Conservation (phyloP, 2,797 vertebrate species). For the Chelon auratus region DNA sequence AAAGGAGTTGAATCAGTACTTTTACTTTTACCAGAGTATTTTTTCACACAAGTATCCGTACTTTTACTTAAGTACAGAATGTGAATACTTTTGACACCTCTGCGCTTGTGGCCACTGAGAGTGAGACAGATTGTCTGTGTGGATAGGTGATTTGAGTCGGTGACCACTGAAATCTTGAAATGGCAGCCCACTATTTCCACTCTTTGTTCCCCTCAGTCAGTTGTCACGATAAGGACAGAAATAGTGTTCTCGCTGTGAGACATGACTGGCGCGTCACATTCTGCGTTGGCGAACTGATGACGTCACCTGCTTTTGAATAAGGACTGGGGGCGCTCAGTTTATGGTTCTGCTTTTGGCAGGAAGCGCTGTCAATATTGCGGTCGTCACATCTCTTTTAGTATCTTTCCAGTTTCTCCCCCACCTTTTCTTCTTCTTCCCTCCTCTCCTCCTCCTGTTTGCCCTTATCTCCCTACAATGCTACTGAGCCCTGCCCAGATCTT, state of each 20-base stretch:
- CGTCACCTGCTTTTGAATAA: constrained; percentile 9
- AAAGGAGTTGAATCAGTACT: no score
- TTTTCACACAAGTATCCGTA: no score
- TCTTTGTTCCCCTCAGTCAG: constrained; percentile 9
- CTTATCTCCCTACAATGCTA: constrained; percentile 4
- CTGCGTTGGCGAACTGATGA: constrained; percentile 5
- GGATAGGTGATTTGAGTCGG: not conserved
- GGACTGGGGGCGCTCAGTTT: not conserved
- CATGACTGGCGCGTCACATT: constrained; percentile 16
- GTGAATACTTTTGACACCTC: no score
- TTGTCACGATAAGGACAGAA: constrained; percentile 38
- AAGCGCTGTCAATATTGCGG: not conserved
- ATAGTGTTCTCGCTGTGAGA: constrained; percentile 16
- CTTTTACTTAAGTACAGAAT: no score
- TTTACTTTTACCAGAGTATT: no score
- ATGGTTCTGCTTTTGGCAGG: constrained; percentile 30
- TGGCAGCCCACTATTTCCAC: constrained; percentile 6
- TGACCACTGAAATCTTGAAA: not conserved
- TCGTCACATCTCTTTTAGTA: constrained; percentile 4
- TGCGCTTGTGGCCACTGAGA: not conserved
- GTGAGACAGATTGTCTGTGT: not conserved
- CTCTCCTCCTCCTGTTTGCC: constrained; percentile 12
- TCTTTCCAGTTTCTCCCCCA: not conserved
- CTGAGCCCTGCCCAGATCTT: constrained; percentile 61
- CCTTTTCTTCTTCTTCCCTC: not conserved